Base-by-base conservation (phyloP, 1,140 invertebrate genomes). In the Drosophila obscura region DNA sequence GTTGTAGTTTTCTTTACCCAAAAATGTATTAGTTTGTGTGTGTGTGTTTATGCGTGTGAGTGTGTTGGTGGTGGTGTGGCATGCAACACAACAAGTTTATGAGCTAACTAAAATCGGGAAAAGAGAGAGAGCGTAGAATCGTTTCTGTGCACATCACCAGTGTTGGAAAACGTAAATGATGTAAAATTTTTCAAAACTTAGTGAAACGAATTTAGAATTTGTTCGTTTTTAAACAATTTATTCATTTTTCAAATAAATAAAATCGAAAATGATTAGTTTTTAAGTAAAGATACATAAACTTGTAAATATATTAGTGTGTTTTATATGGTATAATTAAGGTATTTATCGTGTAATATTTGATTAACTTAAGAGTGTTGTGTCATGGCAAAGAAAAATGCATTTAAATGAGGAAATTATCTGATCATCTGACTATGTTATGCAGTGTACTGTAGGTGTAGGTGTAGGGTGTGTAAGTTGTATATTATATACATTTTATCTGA, bases 201-300 rank as follows among this genome's bases (percentile, higher is more conserved):
- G 50, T 45, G n/a, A 83, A 88, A 82, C 55, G 19, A 87, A 80
- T 88, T 83, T 79, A 60, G 67, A 87, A 77, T 67, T 82, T 74
- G 65, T 24, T 24, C 55, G 46, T 67, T 76, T 61, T 75, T 58
- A 77, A 65, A 78, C 71, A 63, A 81, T 89, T 89, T 84, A 89
- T 89, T 89, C 77, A 89, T 89, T 89, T 89, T 83, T 63, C 7
- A 89, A 89, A 89, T 72, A 89, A 89, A 89, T 89, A 89, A 89
- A 89, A 81, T 73, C 53, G 48, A 71, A 64, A 75, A 50, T 45
- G 43, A 43, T 50, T 61, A 58, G 48, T 44, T 39, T 59, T 67
- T 28, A 55, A 45, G 19, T 69, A 61, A 46, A 35, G 46, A 59
- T 63, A 39, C 58, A 80, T 39, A 35, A 11, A 39, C 35, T 39